Conservation (phyloP, 2,888 invertebrate genomes). For the Tenthredo amoena region DNA sequence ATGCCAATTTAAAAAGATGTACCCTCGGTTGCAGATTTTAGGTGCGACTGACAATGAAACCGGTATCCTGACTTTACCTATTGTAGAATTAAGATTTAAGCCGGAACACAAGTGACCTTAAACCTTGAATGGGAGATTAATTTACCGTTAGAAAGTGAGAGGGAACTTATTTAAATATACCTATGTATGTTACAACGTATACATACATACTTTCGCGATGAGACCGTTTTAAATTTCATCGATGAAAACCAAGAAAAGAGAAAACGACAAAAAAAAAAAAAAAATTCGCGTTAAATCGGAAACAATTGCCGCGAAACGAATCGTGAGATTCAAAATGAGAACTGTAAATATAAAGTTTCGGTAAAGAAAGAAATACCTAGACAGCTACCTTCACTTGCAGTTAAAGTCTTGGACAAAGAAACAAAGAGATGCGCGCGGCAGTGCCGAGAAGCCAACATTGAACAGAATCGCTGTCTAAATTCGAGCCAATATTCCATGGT, state of each 20-base stretch:
- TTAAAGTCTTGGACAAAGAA: not conserved
- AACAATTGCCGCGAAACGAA: not conserved
- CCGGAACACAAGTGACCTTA: not conserved
- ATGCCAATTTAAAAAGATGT: too few species aligned
- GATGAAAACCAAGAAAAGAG: not conserved
- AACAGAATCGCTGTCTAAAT: not conserved
- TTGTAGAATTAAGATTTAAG: not conserved
- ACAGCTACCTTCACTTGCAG: not conserved
- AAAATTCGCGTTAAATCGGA: not conserved
- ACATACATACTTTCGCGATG: not conserved
- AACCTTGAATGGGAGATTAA: conserved; percentile 26
- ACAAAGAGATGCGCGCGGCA: not conserved
- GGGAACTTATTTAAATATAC: conserved; percentile 16
- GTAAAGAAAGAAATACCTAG: not conserved
- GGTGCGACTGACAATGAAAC: too few species aligned
- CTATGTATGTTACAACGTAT: too few species aligned
- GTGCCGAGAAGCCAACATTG: not conserved
- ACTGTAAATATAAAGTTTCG: not conserved
- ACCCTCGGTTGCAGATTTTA: too few species aligned
- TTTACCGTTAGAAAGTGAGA: conserved; percentile 29
- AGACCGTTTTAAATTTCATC: not conserved
- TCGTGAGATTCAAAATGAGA: conserved; percentile 20
- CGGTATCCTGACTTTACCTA: not conserved
- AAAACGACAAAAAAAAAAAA: not conserved
- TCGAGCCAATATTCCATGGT: not conserved